These are phyloP conservation scores for Rhadinocentrus ornatus DNA, from an alignment of 2,797 vertebrate species.

Conservation along the genomic window DNA sequence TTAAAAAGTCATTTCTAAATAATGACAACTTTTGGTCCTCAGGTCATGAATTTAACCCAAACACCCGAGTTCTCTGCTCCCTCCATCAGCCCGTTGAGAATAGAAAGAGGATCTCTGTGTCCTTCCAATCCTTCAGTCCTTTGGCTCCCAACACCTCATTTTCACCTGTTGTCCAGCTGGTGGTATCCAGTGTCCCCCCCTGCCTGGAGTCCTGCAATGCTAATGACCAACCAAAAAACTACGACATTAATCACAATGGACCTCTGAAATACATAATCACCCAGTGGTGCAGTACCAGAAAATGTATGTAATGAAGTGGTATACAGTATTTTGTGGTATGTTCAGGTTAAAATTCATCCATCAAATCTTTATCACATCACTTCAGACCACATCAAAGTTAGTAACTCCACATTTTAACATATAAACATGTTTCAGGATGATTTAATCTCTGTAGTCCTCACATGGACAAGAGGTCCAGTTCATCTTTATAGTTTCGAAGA, in stretches of 20 bases:
- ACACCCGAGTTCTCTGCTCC: not conserved
- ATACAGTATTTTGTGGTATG: no score
- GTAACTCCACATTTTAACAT: no score
- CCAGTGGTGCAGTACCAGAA: not conserved
- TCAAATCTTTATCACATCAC: no score
- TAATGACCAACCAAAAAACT: not conserved
- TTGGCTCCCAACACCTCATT: not conserved
- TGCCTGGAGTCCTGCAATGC: not conserved
- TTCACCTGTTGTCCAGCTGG: not conserved
- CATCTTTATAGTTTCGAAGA: not conserved
- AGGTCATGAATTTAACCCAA: not conserved
- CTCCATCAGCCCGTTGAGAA: not conserved
- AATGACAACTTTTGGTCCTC: not conserved
- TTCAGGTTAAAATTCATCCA: no score
- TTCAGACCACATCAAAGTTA: no score
- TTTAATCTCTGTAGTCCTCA: no score
- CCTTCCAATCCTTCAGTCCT: not conserved
- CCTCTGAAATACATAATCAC: not conserved
- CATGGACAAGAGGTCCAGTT: no score
- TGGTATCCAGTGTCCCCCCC: not conserved
- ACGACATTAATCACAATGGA: no score
- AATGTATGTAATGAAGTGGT: not conserved
- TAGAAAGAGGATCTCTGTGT: not conserved
- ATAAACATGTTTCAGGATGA: no score
- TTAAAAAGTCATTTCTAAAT: no score